A percentile compares a stretch with the other conserved stretches of the same genome.
phyloP scores from a whole-genome alignment of 2,113 vertebrate species.

The Phycodurus eques region DNA sequence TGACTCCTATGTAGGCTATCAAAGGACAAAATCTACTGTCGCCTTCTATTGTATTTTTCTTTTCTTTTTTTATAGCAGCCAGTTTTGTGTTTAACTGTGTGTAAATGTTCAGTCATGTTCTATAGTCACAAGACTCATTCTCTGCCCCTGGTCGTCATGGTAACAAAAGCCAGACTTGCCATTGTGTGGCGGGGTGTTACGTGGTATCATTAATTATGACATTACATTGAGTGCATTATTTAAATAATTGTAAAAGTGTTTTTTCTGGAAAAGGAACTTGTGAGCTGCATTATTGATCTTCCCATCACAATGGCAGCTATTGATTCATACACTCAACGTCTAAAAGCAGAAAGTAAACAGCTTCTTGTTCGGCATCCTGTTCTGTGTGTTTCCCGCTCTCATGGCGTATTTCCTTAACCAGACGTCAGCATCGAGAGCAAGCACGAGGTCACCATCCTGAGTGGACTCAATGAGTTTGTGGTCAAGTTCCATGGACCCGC shows the following conservation, averaged over 20 bases:
- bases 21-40: too few relatives aligned
- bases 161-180: too few relatives aligned
- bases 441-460: slow-evolving; percentile 96
- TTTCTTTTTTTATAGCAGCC: too few relatives aligned
- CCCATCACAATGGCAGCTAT: slow-evolving; percentile 7
- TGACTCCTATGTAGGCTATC: too few relatives aligned
- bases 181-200: too few relatives aligned
- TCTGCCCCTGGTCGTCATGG: too few relatives aligned
- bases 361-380: not conserved
- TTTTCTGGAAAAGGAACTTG: slow-evolving; percentile 8
- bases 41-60: too few relatives aligned
- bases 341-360: not conserved
- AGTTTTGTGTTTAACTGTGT: too few relatives aligned
- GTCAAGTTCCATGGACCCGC: slow-evolving; percentile 99
- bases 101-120: too few relatives aligned
- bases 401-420: slow-evolving; percentile 65
- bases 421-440: slow-evolving; percentile 93
- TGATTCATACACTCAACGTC: slow-evolving; percentile 11
- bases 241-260: slow-evolving; percentile 2
- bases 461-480: slow-evolving; percentile 98
- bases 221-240: not conserved
- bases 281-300: slow-evolving; percentile 40
- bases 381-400: not conserved
- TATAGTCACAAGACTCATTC: too few relatives aligned
- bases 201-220: too few relatives aligned